Base-by-base conservation (phyloP, 2,888 invertebrate genomes). In the Druceiella hillmani region DNA sequence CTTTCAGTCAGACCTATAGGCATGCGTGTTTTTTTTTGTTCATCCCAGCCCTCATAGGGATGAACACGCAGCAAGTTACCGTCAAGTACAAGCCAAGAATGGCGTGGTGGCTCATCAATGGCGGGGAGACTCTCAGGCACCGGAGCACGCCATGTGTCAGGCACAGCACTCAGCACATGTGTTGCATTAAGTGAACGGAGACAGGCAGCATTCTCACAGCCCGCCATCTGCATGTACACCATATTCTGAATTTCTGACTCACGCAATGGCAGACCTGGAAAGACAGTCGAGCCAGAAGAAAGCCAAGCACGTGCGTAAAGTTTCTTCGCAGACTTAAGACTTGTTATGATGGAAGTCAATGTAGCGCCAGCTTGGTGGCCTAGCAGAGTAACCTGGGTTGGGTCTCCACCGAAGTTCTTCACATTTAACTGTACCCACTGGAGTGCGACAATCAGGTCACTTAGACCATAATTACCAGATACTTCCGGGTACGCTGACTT, bases 331-430 rank as follows among this genome's bases (percentile, higher is more conserved):
- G 75, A 48, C 58, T 66, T 7, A 68, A 76, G 58, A 46, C 82
- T 62, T 54, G 81, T 76, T 25, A 92, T 62, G 0, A 87, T 85
- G 1, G 88, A 83, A 0, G 87, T 84, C 9, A 91, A 61, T 0
- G 90, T 90, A 1, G 85, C 91, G 2, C 91, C 91, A 1, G 90
- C 87, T 13, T 87, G 76, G 55, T 91, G 89, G 1, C 90, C 93
- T 51, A 91, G 74, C 22, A 93, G 56, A 0, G 89, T 91, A 0
- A 93, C 86, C 3, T 84, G 75, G 1, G 74, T 66, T 1, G 80
- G 76, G 57, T 90, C 83, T 0, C 91, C 91, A 1, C 91, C 90
- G 54, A 92, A 92, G 57, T 87, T 78, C 38, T 78, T 79, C 29
- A 90, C 87, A 56, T 92, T 91, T 47, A 80, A 61, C 42, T 86